Percentiles rank a stretch among this genome's conserved stretches.
Conservation (phyloP, 2,113 vertebrate genomes). For the Echinops telfairi region DNA sequence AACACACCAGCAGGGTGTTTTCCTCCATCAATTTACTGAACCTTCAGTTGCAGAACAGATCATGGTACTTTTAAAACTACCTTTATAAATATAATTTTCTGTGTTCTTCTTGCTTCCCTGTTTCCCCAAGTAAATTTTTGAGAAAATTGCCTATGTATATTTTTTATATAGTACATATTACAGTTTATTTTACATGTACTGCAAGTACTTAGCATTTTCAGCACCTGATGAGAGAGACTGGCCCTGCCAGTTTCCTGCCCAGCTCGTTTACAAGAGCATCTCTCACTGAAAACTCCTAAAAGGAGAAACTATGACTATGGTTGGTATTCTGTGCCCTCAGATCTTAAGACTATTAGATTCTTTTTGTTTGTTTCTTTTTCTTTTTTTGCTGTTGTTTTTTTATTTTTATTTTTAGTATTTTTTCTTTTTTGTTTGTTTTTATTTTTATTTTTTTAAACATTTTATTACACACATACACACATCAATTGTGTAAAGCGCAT, state of each 20-base stretch:
- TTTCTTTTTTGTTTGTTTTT: too few species aligned
- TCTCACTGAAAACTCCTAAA: background rate
- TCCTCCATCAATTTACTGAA: constrained; percentile 17
- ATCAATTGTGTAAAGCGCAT: too few species aligned
- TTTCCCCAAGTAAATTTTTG: constrained; percentile 28
- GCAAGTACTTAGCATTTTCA: too few species aligned
- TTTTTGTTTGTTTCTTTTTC: too few species aligned
- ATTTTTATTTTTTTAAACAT: too few species aligned
- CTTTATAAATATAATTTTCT: background rate
- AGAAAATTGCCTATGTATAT: background rate
- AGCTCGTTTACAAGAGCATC: background rate
- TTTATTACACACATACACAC: too few species aligned
- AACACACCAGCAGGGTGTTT: background rate
- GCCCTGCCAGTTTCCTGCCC: background rate
- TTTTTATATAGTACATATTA: background rate
- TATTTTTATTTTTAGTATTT: too few species aligned
- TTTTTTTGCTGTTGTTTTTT: too few species aligned
- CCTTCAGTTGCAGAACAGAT: constrained; percentile 6
- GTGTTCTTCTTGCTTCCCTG: background rate
- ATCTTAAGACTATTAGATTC: background rate
- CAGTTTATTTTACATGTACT: too few species aligned
- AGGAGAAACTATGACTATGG: background rate
- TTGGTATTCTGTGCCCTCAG: background rate
- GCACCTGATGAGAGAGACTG: too few species aligned
- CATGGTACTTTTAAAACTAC: background rate